A percentile compares a stretch with the other conserved stretches of the same genome.
These are phyloP conservation scores for Potamarius usumacintae DNA, from an alignment of 2,113 vertebrate species.

Conservation along the genomic window DNA sequence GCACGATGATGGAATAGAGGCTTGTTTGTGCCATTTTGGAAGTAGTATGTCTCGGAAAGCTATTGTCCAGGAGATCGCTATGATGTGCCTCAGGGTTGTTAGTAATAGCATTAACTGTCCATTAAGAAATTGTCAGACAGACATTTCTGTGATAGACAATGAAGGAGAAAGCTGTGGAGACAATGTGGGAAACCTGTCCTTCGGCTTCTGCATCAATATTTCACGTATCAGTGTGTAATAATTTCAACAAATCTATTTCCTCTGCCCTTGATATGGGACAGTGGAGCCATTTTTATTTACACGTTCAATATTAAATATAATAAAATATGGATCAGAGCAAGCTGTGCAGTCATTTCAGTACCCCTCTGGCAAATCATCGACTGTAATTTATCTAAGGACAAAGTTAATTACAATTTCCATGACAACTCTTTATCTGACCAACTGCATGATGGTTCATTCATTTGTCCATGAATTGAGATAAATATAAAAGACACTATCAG, in stretches of 20 bases:
- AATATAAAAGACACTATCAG: background rate
- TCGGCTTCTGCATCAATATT: background rate
- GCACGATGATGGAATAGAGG: background rate
- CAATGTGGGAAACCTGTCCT: background rate
- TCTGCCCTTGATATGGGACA: background rate
- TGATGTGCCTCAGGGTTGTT: constrained; percentile 36
- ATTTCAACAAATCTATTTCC: background rate
- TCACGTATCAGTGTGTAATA: background rate
- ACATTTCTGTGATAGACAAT: background rate
- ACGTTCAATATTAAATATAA: background rate
- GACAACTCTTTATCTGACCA: constrained; percentile 3
- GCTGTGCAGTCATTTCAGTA: constrained; percentile 1
- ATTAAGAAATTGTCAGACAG: constrained; percentile 15
- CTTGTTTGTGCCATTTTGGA: constrained; percentile 14
- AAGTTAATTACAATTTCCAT: constrained; percentile 8
- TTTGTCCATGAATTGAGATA: constrained; percentile 4
- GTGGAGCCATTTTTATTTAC: background rate
- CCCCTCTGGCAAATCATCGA: background rate
- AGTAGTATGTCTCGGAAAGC: background rate
- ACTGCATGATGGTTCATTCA: background rate
- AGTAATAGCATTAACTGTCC: constrained; percentile 23
- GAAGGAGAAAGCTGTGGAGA: background rate
- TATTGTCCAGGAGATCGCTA: constrained; percentile 19
- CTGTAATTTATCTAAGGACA: constrained; percentile 3
- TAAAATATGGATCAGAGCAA: background rate